Evolutionary conservation across 2,113 vertebrate species (phyloP), one percentile per base, ranked within the genome.

Genomic region (Phyllopteryx taeniolatus): DNA sequence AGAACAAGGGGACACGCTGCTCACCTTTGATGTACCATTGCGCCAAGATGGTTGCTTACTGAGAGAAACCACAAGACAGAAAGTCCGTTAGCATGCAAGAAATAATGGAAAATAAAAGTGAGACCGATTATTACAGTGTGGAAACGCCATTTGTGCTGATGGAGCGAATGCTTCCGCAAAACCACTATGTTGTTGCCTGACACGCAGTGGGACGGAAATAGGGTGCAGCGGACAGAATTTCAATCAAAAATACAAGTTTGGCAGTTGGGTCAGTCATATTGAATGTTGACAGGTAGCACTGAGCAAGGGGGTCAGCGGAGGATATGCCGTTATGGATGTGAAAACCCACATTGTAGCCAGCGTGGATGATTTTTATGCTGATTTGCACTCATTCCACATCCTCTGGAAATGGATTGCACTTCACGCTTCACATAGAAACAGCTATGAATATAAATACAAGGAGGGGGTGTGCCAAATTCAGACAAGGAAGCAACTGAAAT

Each of bases 21-120:
- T 96, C 94, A 99, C 98, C 98, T 98, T 98, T 96, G 95, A 96
- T 99, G 96, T 95, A 96, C 96, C 93, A 99, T 93, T 91, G 94
- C 94, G 88, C 96, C 94, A 82, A 98, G 95, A 92, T 98, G 98
- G 94, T 96, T 98, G 87, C 95, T 96, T 89, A 97, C 96, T 98
- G 91, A 85, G 90, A 91, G 90, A 92, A 87, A 83, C 80, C 89
- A 93, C 88, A 77, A 14, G 2, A 69, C 76, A 87, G 90, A 91
- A 94, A 93, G 92, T 73, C 79, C 89, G 93, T 94, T 93, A 94
- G 91, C 86, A 77, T 17, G 59, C 17, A 75, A 54, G 67, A 80
- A 84, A 79, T 82, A 80, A 84, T 76, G 60, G 43, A 62, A 70
- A 51, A 79, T 27, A 53, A 44, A 91, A 91, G 89, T 90, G 92